Conservation (phyloP, 2,888 invertebrate species). For the Augochlorella aurata region DNA sequence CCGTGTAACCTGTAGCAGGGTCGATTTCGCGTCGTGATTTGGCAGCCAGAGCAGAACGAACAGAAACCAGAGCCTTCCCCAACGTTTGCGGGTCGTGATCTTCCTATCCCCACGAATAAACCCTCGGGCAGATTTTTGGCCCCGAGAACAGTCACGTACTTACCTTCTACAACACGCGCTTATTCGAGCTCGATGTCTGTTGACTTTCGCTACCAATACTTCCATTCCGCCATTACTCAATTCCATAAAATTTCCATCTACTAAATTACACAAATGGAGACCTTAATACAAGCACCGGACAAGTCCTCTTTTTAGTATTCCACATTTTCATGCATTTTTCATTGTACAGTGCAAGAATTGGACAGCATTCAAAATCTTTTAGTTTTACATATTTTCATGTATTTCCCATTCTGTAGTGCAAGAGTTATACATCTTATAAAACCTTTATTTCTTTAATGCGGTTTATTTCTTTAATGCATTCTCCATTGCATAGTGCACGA, state of each 20-base stretch:
- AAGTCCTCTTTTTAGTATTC: no score
- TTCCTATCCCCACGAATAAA: slow-evolving; percentile 44
- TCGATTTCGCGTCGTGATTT: slow-evolving; percentile 38
- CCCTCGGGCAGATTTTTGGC: slow-evolving; percentile 54
- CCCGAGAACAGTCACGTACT: slow-evolving; percentile 50
- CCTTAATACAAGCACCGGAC: background rate
- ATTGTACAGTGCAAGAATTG: no score
- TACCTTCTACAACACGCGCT: slow-evolving; percentile 33
- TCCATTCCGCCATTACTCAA: slow-evolving; percentile 5
- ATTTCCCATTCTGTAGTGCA: no score
- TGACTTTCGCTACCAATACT: slow-evolving; percentile 15
- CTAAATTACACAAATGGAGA: background rate
- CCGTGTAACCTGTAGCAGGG: slow-evolving; percentile 2
- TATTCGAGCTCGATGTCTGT: slow-evolving; percentile 34
- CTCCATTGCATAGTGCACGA: no score
- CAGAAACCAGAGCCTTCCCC: slow-evolving; percentile 57
- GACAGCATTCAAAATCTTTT: no score
- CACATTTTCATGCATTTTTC: no score
- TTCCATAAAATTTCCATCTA: background rate
- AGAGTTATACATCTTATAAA: no score
- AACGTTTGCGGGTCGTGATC: slow-evolving; percentile 53
- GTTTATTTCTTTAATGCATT: no score
- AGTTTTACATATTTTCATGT: no score
- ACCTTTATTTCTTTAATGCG: no score
- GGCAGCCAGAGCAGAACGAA: slow-evolving; percentile 22